Conservation (phyloP, 2,888 invertebrate species). For the Euproctis similis region DNA sequence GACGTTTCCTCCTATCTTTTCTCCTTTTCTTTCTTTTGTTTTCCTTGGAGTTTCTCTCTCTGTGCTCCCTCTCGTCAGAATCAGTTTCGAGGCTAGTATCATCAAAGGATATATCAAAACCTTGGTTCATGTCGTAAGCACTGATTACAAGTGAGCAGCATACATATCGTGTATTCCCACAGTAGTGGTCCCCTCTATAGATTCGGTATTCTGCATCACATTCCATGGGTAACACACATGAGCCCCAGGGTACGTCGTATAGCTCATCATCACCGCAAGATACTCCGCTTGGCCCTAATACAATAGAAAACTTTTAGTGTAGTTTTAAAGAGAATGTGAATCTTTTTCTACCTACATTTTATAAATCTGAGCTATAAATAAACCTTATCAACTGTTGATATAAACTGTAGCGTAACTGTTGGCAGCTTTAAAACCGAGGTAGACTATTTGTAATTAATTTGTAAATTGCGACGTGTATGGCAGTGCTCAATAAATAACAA, state of each 20-base stretch:
- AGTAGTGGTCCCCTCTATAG: conserved; percentile 10
- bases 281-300: conserved; percentile 4
- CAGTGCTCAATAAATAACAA: too few species aligned
- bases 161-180: conserved; percentile 1
- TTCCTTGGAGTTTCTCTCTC: neutral
- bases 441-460: too few species aligned
- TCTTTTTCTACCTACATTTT: too few species aligned
- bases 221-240: conserved; percentile 8
- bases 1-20: neutral
- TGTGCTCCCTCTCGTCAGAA: neutral
- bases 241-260: conserved; percentile 9
- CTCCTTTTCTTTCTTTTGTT: neutral
- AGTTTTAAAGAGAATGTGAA: too few species aligned
- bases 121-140: conserved; percentile 6
- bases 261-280: conserved; percentile 5
- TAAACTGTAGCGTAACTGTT: too few species aligned
- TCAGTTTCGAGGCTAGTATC: conserved; percentile 3
- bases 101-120: conserved; percentile 4
- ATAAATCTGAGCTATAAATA: too few species aligned
- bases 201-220: conserved; percentile 13
- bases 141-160: conserved; percentile 4
- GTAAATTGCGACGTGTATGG: too few species aligned
- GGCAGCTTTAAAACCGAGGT: too few species aligned
- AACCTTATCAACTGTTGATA: too few species aligned
- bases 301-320: too few species aligned